Conservation (phyloP, 1,140 invertebrate genomes). For the Cryptotermes secundus region DNA sequence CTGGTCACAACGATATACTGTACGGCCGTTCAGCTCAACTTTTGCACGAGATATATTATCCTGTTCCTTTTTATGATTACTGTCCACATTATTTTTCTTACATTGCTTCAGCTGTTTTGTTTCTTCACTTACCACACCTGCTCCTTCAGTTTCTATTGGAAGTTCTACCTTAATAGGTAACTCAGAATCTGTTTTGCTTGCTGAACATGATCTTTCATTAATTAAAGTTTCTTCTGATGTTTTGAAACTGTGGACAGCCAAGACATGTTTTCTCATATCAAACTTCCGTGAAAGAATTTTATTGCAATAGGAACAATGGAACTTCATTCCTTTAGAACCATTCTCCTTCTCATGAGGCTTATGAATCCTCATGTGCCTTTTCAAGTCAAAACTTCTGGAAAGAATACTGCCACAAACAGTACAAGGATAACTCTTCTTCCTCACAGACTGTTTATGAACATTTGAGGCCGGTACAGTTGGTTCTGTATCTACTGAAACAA, state of each 20-base stretch:
- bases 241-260: background rate
- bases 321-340: background rate
- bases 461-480: background rate
- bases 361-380: conserved; percentile 28
- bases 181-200: background rate
- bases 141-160: background rate
- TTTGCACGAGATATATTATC: conserved; percentile 49
- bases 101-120: background rate
- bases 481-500: background rate
- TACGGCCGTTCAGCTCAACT: conserved; percentile 49
- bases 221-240: background rate
- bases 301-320: background rate
- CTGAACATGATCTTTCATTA: background rate
- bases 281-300: background rate
- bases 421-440: conserved; percentile 21
- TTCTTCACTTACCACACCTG: background rate
- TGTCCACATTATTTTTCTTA: conserved; percentile 39
- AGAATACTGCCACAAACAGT: conserved; percentile 29
- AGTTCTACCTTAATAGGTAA: background rate
- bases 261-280: background rate
- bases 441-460: background rate
- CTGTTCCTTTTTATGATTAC: conserved; percentile 44
- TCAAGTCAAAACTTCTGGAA: conserved; percentile 30
- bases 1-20: conserved; percentile 57
- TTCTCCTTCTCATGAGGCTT: background rate